Conservation (phyloP, 2,888 invertebrate species). For the Proisotoma minuta region DNA sequence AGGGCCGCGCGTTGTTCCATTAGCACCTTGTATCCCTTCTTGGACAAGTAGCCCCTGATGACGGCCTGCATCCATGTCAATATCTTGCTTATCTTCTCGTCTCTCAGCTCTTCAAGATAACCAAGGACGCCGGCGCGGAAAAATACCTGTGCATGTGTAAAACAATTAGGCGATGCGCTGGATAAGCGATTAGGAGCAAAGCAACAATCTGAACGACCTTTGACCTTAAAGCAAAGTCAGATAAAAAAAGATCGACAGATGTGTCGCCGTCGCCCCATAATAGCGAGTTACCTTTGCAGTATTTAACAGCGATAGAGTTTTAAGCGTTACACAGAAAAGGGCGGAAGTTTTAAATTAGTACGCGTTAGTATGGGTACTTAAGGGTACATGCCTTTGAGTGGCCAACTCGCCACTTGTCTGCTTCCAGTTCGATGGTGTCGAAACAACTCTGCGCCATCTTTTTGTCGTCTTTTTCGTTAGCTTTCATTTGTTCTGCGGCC, state of each 20-base stretch:
- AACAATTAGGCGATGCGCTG: neutral
- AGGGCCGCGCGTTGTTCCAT: neutral
- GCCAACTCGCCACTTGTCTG: neutral
- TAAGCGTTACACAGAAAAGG: too few species aligned
- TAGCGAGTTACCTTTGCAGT: neutral
- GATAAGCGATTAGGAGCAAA: neutral
- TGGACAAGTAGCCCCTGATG: neutral
- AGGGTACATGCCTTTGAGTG: neutral
- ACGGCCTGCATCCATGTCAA: neutral
- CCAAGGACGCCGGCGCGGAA: neutral
- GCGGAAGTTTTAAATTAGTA: neutral
- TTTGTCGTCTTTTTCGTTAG: neutral
- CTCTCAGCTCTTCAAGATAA: neutral
- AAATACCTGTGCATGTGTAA: neutral
- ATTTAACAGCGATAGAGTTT: neutral
- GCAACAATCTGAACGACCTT: neutral
- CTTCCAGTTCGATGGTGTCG: neutral
- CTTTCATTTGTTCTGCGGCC: neutral
- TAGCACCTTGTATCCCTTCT: neutral
- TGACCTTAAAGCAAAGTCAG: neutral
- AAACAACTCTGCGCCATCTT: neutral
- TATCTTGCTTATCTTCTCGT: neutral
- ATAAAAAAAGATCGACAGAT: neutral
- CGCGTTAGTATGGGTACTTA: neutral
- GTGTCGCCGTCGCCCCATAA: neutral